These are phyloP conservation scores for Desmophyllum pertusum DNA, from an alignment of 92 coral and sea anemone genomes.

Conservation along the genomic window DNA sequence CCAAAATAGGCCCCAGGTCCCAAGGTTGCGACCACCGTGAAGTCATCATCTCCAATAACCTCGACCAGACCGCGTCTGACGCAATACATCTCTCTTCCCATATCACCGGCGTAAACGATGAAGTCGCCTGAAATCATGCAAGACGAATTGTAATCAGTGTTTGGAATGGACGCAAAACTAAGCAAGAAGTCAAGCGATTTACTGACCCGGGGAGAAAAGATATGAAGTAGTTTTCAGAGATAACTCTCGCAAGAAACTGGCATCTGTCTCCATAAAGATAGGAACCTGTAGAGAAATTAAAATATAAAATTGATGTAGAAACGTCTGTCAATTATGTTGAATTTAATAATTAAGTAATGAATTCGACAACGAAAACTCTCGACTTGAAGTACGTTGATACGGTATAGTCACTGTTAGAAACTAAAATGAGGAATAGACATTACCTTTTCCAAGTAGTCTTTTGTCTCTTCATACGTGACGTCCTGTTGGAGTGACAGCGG, in stretches of 20 bases:
- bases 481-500: constrained; percentile 81
- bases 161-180: neutral
- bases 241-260: constrained; percentile 60
- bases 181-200: neutral
- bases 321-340: neutral
- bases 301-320: neutral
- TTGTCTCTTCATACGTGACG: constrained; percentile 67
- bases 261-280: constrained; percentile 81
- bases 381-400: too few relatives aligned
- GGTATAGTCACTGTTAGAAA: too few relatives aligned
- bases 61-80: constrained; percentile 83
- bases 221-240: constrained; percentile 75
- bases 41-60: constrained; percentile 76
- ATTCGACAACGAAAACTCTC: too few relatives aligned
- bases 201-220: constrained; percentile 78
- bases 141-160: neutral
- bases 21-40: constrained; percentile 68
- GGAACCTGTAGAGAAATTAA: constrained; percentile 59
- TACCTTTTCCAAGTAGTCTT: constrained; percentile 66
- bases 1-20: constrained; percentile 95
- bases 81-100: constrained; percentile 95
- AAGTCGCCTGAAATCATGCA: constrained; percentile 71
- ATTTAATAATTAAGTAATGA: neutral
- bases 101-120: constrained; percentile 85
- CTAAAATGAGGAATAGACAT: neutral